Conservation (phyloP, 2,797 vertebrate species). For the Spatula clypeata region DNA sequence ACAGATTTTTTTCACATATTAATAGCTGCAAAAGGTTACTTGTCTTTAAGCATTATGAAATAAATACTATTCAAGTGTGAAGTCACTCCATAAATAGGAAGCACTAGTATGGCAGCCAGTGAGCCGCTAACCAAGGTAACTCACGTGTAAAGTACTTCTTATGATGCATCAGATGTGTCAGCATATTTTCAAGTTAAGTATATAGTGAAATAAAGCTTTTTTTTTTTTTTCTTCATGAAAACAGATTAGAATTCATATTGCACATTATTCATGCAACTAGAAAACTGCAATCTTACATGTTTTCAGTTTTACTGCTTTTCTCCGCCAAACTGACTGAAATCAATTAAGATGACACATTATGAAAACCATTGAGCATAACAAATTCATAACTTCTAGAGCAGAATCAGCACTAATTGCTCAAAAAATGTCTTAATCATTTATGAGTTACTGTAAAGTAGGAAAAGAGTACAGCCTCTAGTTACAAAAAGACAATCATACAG, state of each 20-base stretch:
- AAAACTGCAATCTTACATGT: slow-evolving; percentile 40
- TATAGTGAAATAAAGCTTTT: neutral
- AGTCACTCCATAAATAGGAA: slow-evolving; percentile 14
- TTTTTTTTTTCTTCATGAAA: slow-evolving; percentile 23
- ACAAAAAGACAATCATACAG: neutral
- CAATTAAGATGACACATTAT: slow-evolving; percentile 66
- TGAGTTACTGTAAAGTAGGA: slow-evolving; percentile 42
- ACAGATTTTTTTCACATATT: neutral
- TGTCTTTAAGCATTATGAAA: neutral
- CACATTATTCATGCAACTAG: slow-evolving; percentile 54
- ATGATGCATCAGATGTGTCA: slow-evolving; percentile 45
- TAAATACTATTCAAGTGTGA: neutral
- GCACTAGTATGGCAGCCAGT: neutral
- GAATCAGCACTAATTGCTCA: slow-evolving; percentile 70
- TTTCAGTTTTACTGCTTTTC: slow-evolving; percentile 50
- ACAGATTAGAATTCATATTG: slow-evolving; percentile 17
- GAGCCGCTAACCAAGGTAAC: slow-evolving; percentile 39
- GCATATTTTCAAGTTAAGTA: slow-evolving; percentile 60
- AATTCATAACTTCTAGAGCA: slow-evolving; percentile 63
- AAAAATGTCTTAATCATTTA: slow-evolving; percentile 69
- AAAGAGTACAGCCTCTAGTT: slow-evolving; percentile 23
- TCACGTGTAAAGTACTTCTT: slow-evolving; percentile 34
- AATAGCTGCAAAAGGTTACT: neutral
- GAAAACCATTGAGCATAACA: slow-evolving; percentile 64
- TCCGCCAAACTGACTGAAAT: slow-evolving; percentile 58